A percentile compares a stretch with the other conserved stretches of the same genome.
phyloP scores from a whole-genome alignment of 1,140 invertebrate genomes.

The Penaeus chinensis region DNA sequence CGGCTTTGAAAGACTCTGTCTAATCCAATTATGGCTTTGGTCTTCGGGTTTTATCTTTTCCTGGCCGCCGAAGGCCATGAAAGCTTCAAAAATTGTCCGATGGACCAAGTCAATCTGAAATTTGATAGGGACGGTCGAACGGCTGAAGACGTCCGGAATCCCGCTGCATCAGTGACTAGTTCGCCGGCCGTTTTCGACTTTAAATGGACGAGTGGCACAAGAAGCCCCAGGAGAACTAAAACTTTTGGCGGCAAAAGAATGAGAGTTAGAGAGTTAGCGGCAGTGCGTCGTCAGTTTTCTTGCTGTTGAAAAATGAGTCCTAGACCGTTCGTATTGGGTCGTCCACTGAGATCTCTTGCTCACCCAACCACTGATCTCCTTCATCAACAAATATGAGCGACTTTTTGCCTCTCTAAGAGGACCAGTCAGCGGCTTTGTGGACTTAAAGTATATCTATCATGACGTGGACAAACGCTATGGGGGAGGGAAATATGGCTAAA shows the following conservation, averaged over 20 bases:
- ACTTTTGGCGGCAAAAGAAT: slow-evolving; percentile 47
- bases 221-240: not conserved
- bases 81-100: too few species aligned
- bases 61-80: not conserved
- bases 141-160: too few species aligned
- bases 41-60: not conserved
- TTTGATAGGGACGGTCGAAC: too few species aligned
- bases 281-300: slow-evolving; percentile 9
- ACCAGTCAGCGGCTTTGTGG: too few species aligned
- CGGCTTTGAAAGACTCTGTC: slow-evolving; percentile 33
- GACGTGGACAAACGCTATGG: too few species aligned
- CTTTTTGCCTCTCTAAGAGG: not conserved
- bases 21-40: slow-evolving; percentile 32
- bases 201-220: slow-evolving; percentile 16
- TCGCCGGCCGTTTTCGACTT: not conserved
- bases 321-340: slow-evolving; percentile 25
- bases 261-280: slow-evolving; percentile 46
- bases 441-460: too few species aligned
- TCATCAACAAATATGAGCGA: not conserved
- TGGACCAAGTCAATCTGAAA: too few species aligned
- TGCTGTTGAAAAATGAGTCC: slow-evolving; percentile 21
- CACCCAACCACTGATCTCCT: not conserved
- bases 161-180: too few species aligned
- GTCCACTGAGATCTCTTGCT: not conserved
- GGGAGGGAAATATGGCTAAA: too few species aligned